Evolutionary conservation across 2,797 vertebrate genomes (phyloP).

Genomic region (Urocyon cinereoargenteus): DNA sequence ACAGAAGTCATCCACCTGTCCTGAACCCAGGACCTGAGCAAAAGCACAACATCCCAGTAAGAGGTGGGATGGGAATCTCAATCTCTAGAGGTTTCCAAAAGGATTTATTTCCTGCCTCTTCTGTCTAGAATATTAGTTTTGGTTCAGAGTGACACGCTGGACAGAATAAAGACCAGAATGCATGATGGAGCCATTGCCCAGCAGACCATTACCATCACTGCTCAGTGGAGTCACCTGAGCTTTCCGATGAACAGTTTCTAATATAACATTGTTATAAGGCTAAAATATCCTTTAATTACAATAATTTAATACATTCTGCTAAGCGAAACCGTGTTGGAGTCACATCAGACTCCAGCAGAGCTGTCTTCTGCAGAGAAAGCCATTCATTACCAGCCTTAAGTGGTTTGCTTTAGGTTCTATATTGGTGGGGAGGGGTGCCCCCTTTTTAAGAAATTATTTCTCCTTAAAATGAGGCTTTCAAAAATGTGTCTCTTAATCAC

Average conservation of each 20-base stretch:
- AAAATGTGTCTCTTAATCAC: not conserved
- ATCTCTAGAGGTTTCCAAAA: not conserved
- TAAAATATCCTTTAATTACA: not conserved
- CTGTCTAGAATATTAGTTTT: not conserved
- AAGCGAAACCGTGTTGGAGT: not conserved
- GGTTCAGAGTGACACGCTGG: not conserved
- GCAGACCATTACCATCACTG: accelerated
- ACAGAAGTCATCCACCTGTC: accelerated
- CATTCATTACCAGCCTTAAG: not conserved
- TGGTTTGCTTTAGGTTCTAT: not conserved
- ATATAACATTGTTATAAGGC: not conserved
- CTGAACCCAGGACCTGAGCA: not conserved
- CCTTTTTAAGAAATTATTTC: not conserved
- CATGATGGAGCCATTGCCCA: accelerated
- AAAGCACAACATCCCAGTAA: not conserved
- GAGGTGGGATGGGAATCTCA: not conserved
- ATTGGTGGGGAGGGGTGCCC: not conserved
- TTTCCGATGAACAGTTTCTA: not conserved
- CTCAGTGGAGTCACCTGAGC: too few species aligned
- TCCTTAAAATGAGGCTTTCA: not conserved
- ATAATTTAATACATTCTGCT: not conserved
- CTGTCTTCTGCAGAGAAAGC: not conserved
- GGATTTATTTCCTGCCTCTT: not conserved
- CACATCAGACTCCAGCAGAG: not conserved
- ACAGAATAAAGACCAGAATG: not conserved